phyloP scores from a whole-genome alignment of 2,888 invertebrate genomes.

The Diploptera punctata region DNA sequence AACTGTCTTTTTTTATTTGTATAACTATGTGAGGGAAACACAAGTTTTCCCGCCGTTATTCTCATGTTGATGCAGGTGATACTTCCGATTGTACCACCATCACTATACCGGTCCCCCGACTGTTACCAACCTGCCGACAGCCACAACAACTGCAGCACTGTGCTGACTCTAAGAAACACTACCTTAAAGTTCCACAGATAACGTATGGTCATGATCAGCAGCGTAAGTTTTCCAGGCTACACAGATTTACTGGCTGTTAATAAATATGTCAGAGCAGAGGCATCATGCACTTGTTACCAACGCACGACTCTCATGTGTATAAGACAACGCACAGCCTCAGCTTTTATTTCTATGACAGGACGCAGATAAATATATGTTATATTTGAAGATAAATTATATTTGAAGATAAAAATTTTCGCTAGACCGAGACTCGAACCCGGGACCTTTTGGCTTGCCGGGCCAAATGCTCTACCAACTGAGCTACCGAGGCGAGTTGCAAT shows the following conservation, averaged over 20 bases:
- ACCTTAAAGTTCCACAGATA: conserved; percentile 43
- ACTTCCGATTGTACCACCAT: conserved; percentile 27
- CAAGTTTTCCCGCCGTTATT: conserved; percentile 24
- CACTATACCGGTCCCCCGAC: conserved; percentile 51
- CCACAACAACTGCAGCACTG: conserved; percentile 33
- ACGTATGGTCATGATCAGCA: conserved; percentile 36
- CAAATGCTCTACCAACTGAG: too few species aligned
- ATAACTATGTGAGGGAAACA: too few species aligned
- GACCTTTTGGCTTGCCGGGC: too few species aligned
- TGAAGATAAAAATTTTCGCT: too few species aligned
- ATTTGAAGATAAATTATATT: too few species aligned
- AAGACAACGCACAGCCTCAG: too few species aligned
- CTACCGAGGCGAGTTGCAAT: too few species aligned
- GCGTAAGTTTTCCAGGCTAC: conserved; percentile 28
- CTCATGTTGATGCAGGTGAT: conserved; percentile 28
- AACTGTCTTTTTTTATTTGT: too few species aligned
- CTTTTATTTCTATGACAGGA: too few species aligned
- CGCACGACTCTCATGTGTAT: too few species aligned
- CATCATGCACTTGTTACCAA: background rate
- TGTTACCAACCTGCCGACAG: conserved; percentile 60
- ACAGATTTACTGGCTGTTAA: conserved; percentile 16
- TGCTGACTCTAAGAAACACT: conserved; percentile 41
- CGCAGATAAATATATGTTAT: too few species aligned
- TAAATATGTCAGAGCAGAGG: conserved; percentile 1
- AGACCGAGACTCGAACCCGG: too few species aligned